Evolutionary conservation across 2,888 invertebrate genomes (phyloP), one percentile per base, ranked within the genome.

Genomic region (Saturnia japonica): DNA sequence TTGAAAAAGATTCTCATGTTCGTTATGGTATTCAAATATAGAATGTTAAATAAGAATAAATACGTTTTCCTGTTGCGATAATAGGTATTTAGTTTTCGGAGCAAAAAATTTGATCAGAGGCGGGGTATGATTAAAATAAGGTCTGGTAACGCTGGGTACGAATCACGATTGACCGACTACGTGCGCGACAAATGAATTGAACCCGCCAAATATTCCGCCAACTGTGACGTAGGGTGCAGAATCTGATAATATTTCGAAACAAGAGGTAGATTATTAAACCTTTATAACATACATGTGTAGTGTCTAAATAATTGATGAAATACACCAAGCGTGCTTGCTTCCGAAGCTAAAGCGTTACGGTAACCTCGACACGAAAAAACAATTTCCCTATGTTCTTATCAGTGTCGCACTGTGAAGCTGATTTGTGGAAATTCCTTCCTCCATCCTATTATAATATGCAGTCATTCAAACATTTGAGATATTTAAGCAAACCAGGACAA

Each of bases 161-260:
- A 19, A 51, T 51, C 51, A 51, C 51, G 51, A 51, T n/a, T 19
- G n/a, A 47, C 45, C 16, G 45, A 47, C 19, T 51, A 51, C 51
- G 51, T 51, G 51, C 51, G 51, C 9, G 51, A 51, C 51, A 51
- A 51, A 51, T n/a, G 51, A 51, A 51, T 51, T n/a, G n/a, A 51
- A 19, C 19, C 19, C n/a, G 8, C n/a, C 51, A 51, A 51, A 51
- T 51, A n/a, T 19, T n/a, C 51, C 51, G 8, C 51, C 51, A 51
- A 51, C 51, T 51, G 22, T 51, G 51, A 51, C 19, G n/a, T n/a
- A n/a, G 51, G 19, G 16, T 47, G 45, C 45, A 47, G 45, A 47
- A 47, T 47, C 14, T 34, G 43, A 43, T 43, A 43, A 43, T 43
- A 11, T 4, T 43, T 1, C 14, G 43, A 43, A 8, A 9, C 14